phyloP scores from a whole-genome alignment of 2,797 vertebrate species.

The Cetoscarus ocellatus region DNA sequence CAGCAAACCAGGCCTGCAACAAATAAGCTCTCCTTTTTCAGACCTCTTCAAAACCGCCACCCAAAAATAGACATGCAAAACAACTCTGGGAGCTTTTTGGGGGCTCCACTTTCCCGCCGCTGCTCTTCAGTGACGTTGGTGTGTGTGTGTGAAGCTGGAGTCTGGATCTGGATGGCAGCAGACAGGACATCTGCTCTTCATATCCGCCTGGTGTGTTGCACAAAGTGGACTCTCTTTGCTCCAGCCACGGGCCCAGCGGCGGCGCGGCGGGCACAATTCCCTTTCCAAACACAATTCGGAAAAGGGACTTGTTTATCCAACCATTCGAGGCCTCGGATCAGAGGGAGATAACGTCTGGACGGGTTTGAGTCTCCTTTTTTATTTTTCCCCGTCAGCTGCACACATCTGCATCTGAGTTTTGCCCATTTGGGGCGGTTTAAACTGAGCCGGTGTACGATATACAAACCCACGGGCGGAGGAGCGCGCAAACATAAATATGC shows the following conservation, averaged over 20 bases:
- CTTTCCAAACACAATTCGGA: slow-evolving; percentile 81
- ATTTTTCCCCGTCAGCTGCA: slow-evolving; percentile 15
- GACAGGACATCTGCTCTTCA: slow-evolving; percentile 83
- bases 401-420: slow-evolving; percentile 76
- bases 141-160: slow-evolving; percentile 49
- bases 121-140: slow-evolving; percentile 54
- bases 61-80: slow-evolving; percentile 43
- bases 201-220: slow-evolving; percentile 77
- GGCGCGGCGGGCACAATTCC: slow-evolving; percentile 68
- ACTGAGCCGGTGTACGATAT: slow-evolving; percentile 45
- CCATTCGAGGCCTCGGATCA: slow-evolving; percentile 70
- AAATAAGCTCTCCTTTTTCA: slow-evolving; percentile 48
- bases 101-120: slow-evolving; percentile 51
- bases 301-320: slow-evolving; percentile 80
- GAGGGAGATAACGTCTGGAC: slow-evolving; percentile 74
- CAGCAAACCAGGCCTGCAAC: slow-evolving; percentile 55
- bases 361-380: slow-evolving; percentile 54
- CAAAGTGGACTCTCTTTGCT: slow-evolving; percentile 79
- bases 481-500: slow-evolving; percentile 50
- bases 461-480: slow-evolving; percentile 54
- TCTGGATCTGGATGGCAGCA: slow-evolving; percentile 72
- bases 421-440: slow-evolving; percentile 43
- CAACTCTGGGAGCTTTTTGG: slow-evolving; percentile 26
- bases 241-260: slow-evolving; percentile 66
- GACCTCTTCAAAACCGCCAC: slow-evolving; percentile 45